Percentiles rank a stretch among this genome's conserved stretches.
Conservation (phyloP, 2,113 vertebrate genomes). For the Halcyon malimbica region DNA sequence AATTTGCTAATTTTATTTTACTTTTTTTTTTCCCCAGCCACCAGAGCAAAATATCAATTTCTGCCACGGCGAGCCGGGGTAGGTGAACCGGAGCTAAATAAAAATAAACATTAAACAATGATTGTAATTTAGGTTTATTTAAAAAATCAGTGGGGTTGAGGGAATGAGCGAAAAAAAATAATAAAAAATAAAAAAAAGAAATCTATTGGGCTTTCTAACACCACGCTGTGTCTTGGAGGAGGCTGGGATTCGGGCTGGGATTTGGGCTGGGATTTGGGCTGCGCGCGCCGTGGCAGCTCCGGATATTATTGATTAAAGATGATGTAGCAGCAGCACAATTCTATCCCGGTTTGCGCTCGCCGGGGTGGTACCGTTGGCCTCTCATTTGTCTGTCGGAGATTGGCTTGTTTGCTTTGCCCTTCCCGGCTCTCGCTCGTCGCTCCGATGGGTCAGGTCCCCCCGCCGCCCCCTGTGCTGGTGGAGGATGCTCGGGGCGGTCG, state of each 20-base stretch:
- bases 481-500: rapidly evolving
- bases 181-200: background rate
- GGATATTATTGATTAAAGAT: conserved; percentile 77
- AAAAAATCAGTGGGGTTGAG: conserved; percentile 77
- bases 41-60: conserved; percentile 72
- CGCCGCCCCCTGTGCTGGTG: rapidly evolving
- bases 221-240: conserved; percentile 75
- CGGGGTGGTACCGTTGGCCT: conserved; percentile 18
- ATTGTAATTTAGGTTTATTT: conserved; percentile 82
- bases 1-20: conserved; percentile 21
- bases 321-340: conserved; percentile 75
- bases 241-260: conserved; percentile 50
- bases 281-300: conserved; percentile 40
- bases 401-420: conserved; percentile 32
- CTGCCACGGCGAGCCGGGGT: conserved; percentile 53
- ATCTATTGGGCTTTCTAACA: conserved; percentile 75
- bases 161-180: conserved; percentile 53
- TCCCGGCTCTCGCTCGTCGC: background rate
- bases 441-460: background rate
- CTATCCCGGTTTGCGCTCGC: conserved; percentile 61
- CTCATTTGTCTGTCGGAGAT: conserved; percentile 54
- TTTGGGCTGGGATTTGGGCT: conserved; percentile 60
- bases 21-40: background rate
- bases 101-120: conserved; percentile 85
- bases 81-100: conserved; percentile 80